Base-by-base conservation (phyloP, 2,113 vertebrate species). In the Pterophyllum scalare region DNA sequence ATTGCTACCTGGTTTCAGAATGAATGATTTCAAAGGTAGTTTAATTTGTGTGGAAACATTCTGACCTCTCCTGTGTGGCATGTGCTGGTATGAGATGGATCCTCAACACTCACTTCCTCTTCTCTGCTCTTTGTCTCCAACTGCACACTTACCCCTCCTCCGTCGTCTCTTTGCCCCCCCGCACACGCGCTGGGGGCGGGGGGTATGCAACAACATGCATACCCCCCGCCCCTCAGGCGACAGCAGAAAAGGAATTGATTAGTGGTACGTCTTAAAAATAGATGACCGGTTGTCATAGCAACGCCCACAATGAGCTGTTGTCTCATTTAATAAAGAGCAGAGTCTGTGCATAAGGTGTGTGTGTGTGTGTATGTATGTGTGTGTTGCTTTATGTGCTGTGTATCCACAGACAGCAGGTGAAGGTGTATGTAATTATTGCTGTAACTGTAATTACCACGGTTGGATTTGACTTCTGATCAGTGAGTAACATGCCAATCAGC, bases 231-330 rank as follows among this genome's bases (percentile, higher is more conserved):
- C 94, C 94, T 94, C 80, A 80, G 95, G 95, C 94, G 90, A 95
- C 95, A 95, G 94, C 91, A 95, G 93, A 96, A 88, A 93, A 95
- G 91, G 94, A 95, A 96, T 96, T 96, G 95, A 96, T 96, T 96
- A 96, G 95, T 94, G 92, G 94, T 93, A 94, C 59, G 60, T 94
- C 94, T 95, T 95, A 96, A 96, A 96, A 96, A 96, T 96, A 96
- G 95, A 96, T 87, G 88, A 94, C 92, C 81, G 78, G 94, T 96
- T 95, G 95, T 96, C 95, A 96, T 95, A 89, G 95, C 92, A 95
- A 96, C 95, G 82, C 85, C 91, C 93, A 96, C 94, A 96, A 96
- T 95, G 95, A 96, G 93, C 95, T 95, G 96, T 95, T 96, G 94
- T 96, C 94, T 95, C 86, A 90, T 96, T 95, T 95, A 95, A 95